These are phyloP conservation scores for Chiroxiphia lanceolata DNA, from an alignment of 2,797 vertebrate species.

Conservation along the genomic window DNA sequence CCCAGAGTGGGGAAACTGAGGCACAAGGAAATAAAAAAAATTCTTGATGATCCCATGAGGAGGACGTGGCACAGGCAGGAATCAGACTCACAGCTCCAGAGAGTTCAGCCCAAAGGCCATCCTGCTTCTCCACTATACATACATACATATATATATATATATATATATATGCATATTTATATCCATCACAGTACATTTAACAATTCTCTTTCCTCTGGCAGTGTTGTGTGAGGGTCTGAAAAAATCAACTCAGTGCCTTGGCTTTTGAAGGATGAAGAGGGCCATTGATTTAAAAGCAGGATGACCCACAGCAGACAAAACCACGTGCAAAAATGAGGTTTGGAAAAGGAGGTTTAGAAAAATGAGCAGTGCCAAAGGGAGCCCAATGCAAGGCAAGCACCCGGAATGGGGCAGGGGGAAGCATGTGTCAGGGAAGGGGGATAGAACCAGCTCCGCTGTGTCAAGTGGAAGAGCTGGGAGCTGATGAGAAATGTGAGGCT, in stretches of 20 bases:
- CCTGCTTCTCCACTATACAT: not conserved
- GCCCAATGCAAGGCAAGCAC: not conserved
- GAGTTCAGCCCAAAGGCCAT: not conserved
- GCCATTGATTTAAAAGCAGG: not conserved
- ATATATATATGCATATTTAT: not conserved
- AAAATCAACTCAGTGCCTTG: not conserved
- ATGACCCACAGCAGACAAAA: not conserved
- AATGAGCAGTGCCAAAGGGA: not conserved
- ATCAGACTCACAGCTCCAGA: not conserved
- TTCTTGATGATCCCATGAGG: fast-evolving
- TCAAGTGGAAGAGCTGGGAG: not conserved
- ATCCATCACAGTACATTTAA: not conserved
- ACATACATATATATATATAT: not conserved
- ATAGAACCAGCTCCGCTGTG: not conserved
- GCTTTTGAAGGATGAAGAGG: not conserved
- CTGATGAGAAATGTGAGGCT: conserved; percentile 39
- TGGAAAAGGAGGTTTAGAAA: not conserved
- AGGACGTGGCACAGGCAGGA: not conserved
- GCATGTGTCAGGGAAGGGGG: fast-evolving
- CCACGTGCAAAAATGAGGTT: not conserved
- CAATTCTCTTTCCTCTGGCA: not conserved
- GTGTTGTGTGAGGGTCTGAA: not conserved
- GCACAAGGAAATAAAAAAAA: not conserved
- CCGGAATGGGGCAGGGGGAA: not conserved
- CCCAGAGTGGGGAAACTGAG: not conserved